A percentile compares a stretch with the other conserved stretches of the same genome.
phyloP scores from a whole-genome alignment of 35 echinoderm and acorn worm species.

The Diadema setosum region DNA sequence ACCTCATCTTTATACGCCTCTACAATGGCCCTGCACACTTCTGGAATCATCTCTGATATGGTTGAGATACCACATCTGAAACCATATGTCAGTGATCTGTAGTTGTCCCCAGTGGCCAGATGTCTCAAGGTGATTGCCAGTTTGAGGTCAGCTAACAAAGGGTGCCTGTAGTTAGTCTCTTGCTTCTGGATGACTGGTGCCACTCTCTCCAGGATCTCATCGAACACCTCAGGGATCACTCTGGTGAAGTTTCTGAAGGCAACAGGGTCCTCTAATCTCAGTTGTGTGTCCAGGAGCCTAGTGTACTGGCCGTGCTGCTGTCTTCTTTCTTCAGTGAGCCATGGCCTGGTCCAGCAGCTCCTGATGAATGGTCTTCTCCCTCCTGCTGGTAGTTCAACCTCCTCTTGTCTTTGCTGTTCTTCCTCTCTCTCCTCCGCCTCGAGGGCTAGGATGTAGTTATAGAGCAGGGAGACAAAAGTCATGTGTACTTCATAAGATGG shows the following conservation, averaged over 20 bases:
- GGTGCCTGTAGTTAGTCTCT: background rate
- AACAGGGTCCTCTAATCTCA: constrained; percentile 12
- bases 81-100: constrained; percentile 30
- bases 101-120: constrained; percentile 43
- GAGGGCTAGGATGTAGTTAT: constrained; percentile 28
- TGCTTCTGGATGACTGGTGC: constrained; percentile 29
- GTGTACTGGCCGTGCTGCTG: constrained; percentile 29
- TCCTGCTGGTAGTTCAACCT: no score
- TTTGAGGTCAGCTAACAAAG: background rate
- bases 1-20: constrained; percentile 41
- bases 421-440: background rate
- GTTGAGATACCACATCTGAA: background rate
- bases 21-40: constrained; percentile 33
- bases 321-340: constrained; percentile 20
- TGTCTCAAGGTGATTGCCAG: constrained; percentile 39
- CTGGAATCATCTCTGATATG: constrained; percentile 20
- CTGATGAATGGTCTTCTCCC: constrained; percentile 44
- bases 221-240: background rate
- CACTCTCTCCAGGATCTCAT: constrained; percentile 26
- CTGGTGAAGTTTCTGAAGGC: constrained; percentile 23
- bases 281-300: constrained; percentile 12
- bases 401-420: constrained; percentile 32
- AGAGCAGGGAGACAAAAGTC: background rate
- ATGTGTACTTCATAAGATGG: background rate
- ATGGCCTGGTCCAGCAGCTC: constrained; percentile 22